These are phyloP conservation scores for Drosophila flavopinicola DNA, from an alignment of 2,888 invertebrate species.

Conservation along the genomic window DNA sequence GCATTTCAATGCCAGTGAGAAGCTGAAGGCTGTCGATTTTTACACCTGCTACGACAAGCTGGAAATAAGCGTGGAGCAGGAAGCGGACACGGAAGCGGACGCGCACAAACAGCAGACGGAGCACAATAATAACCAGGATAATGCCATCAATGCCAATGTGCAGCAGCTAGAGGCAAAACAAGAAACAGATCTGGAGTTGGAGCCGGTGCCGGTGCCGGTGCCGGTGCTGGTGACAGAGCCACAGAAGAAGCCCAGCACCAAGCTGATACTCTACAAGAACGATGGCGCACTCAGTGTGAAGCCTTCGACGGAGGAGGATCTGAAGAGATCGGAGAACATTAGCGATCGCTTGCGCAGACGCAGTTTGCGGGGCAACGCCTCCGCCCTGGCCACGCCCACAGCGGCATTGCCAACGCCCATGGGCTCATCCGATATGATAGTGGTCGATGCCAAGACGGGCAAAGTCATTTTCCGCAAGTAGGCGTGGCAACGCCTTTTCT, in stretches of 20 bases:
- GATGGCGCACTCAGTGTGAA: conserved; percentile 80
- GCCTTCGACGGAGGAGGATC: conserved; percentile 52
- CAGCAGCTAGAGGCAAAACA: conserved; percentile 6
- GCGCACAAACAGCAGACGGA: conserved; percentile 58
- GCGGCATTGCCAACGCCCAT: conserved; percentile 25
- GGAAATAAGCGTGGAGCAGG: conserved; percentile 80
- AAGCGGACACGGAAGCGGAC: conserved; percentile 17
- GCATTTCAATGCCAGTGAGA: conserved; percentile 87
- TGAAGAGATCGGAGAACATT: conserved; percentile 69
- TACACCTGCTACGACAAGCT: conserved; percentile 83
- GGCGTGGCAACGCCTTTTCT: conserved; percentile 35
- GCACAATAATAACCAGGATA: conserved; percentile 80
- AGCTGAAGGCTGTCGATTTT: conserved; percentile 82
- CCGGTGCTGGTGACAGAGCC: conserved; percentile 1
- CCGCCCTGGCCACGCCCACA: conserved; percentile 55
- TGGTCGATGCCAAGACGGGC: conserved; percentile 84
- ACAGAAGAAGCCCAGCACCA: conserved; percentile 65
- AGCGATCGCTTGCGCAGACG: conserved; percentile 82
- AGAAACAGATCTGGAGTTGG: no score
- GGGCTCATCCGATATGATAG: conserved; percentile 75
- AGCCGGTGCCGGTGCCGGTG: background rate
- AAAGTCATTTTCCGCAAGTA: conserved; percentile 84
- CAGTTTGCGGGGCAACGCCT: conserved; percentile 70
- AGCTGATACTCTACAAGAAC: conserved; percentile 80
- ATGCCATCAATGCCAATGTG: conserved; percentile 77